Percentiles rank a stretch among this genome's conserved stretches.
Evolutionary conservation across 2,888 invertebrate genomes (phyloP).

Genomic region (Drosophila buzzatii): DNA sequence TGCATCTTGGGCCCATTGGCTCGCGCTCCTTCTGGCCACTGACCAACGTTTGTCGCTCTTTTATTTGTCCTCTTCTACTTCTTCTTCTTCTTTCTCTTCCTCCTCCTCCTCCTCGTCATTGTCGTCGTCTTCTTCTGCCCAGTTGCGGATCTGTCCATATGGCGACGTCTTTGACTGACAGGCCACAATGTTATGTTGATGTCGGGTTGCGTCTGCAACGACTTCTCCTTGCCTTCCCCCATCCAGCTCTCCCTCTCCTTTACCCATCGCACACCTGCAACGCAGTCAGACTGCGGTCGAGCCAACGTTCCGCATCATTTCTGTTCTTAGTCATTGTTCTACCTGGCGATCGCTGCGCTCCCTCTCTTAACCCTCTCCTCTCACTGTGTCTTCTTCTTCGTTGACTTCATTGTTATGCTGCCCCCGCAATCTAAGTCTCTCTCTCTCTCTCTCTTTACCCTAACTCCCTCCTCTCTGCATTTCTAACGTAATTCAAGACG

Average conservation of each 20-base stretch:
- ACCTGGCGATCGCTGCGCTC: background rate
- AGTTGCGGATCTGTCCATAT: constrained; percentile 40
- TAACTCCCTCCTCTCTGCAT: constrained; percentile 21
- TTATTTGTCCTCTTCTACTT: background rate
- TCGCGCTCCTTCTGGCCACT: constrained; percentile 34
- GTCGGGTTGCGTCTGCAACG: background rate
- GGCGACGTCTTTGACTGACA: constrained; percentile 65
- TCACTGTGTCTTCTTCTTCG: background rate
- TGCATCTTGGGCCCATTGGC: constrained; percentile 2
- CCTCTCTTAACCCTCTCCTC: background rate
- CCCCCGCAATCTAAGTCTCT: constrained; percentile 17
- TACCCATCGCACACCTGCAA: constrained; percentile 35
- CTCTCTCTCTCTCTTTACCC: background rate
- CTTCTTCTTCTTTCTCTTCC: too few species aligned
- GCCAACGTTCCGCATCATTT: constrained; percentile 64
- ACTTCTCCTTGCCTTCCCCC: background rate
- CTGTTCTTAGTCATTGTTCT: constrained; percentile 58
- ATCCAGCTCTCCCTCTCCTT: background rate
- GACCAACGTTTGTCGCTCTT: constrained; percentile 7
- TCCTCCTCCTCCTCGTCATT: background rate
- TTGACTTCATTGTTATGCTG: constrained; percentile 38
- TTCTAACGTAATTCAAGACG: constrained; percentile 55
- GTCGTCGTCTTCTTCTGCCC: constrained; percentile 20
- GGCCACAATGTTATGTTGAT: constrained; percentile 44
- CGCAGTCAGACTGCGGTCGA: constrained; percentile 42